Evolutionary conservation across 2,113 vertebrate genomes (phyloP), one percentile per base, ranked within the genome.

Genomic region (Catharus bicknelli): DNA sequence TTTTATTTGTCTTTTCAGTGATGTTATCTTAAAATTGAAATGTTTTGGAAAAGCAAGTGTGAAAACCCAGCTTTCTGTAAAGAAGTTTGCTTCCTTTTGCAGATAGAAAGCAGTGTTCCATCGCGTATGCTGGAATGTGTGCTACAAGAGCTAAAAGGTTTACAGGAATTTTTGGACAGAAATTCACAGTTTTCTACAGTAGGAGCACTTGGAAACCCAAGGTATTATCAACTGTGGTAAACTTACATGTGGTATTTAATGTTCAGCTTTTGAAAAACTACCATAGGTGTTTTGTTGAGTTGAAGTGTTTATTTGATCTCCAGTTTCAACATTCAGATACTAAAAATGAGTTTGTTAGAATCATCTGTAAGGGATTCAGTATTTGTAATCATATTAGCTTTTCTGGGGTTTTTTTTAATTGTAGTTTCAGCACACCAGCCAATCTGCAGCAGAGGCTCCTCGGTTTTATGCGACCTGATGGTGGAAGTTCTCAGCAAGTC

Each of bases 141-240:
- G 21, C 97, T 99, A 8, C 96, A 98, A 72, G 98, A 99, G 89
- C 98, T 99, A 16, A 98, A 97, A 59, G 98, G 99, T 61, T 96
- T 99, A 70, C 98, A 98, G 86, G 99, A 99, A 68, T 99, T 99
- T 95, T 97, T 99, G 48, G 99, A 99, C 59, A 99, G 98, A 97
- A 99, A 99, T 96, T 99, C 99, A 45, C 99, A 99, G 73, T 99
- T 99, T 97, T 97, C 98, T 63, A 93, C 95, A 95, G 98, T 98
- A 20, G 98, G 98, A 32, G 98, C 98, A 30, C 97, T 99, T 54
- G 98, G 98, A 67, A 98, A 98, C 81, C 98, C 98, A 80, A 99
- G 98, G 99, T 99, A 98, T 96, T 95, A 84, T 73, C 73, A 25
- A 45, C 34, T 63, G 12, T 70, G 17, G 18, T 90, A 75, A 75